A percentile compares a stretch with the other conserved stretches of the same genome.
These are phyloP conservation scores for Pterocles gutturalis DNA, from an alignment of 2,113 vertebrate genomes.

Conservation along the genomic window DNA sequence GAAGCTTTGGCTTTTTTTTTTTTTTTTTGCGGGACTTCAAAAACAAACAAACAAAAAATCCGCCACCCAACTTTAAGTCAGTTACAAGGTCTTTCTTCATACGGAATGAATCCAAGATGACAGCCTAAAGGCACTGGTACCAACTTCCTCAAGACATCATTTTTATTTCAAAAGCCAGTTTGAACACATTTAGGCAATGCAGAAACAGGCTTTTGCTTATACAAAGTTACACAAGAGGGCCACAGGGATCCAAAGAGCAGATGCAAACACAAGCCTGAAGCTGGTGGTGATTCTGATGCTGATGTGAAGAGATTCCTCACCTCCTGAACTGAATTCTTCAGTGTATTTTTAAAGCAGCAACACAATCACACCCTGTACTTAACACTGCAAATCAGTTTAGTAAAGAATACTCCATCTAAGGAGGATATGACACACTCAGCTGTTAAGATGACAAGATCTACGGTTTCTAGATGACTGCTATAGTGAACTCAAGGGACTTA, in stretches of 20 bases:
- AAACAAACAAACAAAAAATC: not conserved
- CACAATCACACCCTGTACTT: not conserved
- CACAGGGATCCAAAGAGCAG: not conserved
- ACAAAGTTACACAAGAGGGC: not conserved
- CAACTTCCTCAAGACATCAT: not conserved
- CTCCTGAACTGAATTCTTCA: not conserved
- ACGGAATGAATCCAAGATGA: not conserved
- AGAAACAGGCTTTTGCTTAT: not conserved
- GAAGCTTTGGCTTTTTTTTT: not conserved
- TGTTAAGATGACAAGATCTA: not conserved
- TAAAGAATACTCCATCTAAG: not conserved
- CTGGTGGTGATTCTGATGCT: not conserved
- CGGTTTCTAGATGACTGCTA: not conserved
- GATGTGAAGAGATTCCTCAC: not conserved
- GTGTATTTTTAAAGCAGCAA: not conserved
- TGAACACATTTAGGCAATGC: not conserved
- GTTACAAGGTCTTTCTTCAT: not conserved
- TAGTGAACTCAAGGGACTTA: not conserved
- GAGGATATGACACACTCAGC: not conserved
- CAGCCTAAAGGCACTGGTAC: not conserved
- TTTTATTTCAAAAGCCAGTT: not conserved
- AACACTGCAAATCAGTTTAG: not conserved
- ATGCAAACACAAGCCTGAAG: not conserved
- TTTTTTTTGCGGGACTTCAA: not conserved
- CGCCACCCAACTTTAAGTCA: not conserved